phyloP scores from a whole-genome alignment of 2,888 invertebrate species.

The Peribatodes rhomboidaria region DNA sequence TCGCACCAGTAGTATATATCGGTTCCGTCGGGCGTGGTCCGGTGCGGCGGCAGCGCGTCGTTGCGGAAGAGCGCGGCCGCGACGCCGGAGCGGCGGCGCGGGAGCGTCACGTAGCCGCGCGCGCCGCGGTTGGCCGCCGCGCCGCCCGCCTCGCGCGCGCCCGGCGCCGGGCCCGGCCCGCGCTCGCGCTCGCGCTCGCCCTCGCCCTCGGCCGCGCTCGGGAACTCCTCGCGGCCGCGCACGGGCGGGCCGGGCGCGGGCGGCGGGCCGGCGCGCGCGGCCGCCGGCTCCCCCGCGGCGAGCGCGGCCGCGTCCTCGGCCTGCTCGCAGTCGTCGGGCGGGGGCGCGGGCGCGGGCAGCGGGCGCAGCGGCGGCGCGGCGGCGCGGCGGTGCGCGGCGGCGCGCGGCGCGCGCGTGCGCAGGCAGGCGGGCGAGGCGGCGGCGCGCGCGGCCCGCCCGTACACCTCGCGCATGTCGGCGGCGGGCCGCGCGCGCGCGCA shows the following conservation, averaged over 20 bases:
- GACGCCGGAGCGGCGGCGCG: conserved; percentile 68
- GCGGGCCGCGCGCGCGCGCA: conserved; percentile 52
- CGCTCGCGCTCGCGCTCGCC: no score
- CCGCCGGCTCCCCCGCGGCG: conserved; percentile 53
- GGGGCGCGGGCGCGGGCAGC: conserved; percentile 55
- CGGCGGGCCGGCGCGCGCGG: conserved; percentile 79
- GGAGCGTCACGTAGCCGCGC: conserved; percentile 85
- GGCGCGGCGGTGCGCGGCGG: conserved; percentile 57
- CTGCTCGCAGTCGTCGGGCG: conserved; percentile 60
- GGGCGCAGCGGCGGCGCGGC: conserved; percentile 57
- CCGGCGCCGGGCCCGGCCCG: neutral
- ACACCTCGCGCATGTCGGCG: conserved; percentile 86
- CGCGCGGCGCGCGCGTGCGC: conserved; percentile 59
- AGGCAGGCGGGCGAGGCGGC: conserved; percentile 83
- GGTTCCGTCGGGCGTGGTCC: conserved; percentile 93
- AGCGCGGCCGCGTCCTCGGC: conserved; percentile 74
- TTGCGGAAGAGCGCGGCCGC: conserved; percentile 66
- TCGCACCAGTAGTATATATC: conserved; percentile 96
- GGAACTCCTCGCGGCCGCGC: no score
- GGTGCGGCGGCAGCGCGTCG: conserved; percentile 88
- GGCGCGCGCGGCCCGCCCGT: conserved; percentile 71
- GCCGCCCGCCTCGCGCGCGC: conserved; percentile 16
- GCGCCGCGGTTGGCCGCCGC: conserved; percentile 57
- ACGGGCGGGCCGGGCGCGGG: conserved; percentile 90
- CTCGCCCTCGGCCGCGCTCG: conserved; percentile 72